Conservation (phyloP, 2,113 vertebrate species). For the Pachyramphus minor region DNA sequence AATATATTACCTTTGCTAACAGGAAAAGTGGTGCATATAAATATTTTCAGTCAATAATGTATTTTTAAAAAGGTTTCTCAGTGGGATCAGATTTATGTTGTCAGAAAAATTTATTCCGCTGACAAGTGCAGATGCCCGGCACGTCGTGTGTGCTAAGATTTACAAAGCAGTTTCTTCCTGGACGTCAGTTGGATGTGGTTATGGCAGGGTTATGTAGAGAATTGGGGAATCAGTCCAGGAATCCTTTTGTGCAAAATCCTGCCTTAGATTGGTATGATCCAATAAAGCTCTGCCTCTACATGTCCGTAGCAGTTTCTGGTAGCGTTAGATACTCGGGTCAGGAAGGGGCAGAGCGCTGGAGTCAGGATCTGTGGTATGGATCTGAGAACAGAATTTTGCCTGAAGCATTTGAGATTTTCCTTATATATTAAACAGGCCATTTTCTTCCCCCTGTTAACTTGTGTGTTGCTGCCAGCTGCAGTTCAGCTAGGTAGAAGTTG, state of each 20-base stretch:
- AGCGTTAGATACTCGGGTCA: not conserved
- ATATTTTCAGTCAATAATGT: slow-evolving; percentile 72
- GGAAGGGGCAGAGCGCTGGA: slow-evolving; percentile 18
- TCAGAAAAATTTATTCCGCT: slow-evolving; percentile 65
- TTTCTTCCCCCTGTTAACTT: not conserved
- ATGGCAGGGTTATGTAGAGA: not conserved
- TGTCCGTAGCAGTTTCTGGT: not conserved
- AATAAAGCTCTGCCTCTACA: slow-evolving; percentile 25
- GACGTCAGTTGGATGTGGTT: slow-evolving; percentile 12
- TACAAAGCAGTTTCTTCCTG: slow-evolving; percentile 58
- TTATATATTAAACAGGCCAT: not conserved
- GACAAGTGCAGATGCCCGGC: slow-evolving; percentile 5
- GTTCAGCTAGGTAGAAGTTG: slow-evolving; percentile 22
- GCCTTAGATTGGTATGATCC: slow-evolving; percentile 23
- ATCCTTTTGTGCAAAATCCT: slow-evolving; percentile 33
- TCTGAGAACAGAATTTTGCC: slow-evolving; percentile 57
- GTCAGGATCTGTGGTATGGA: slow-evolving; percentile 16
- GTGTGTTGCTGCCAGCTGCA: slow-evolving; percentile 47
- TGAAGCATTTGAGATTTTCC: slow-evolving; percentile 42
- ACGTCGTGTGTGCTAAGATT: slow-evolving; percentile 56
- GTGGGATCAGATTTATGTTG: slow-evolving; percentile 69
- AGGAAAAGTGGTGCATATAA: slow-evolving; percentile 72
- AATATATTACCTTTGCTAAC: slow-evolving; percentile 70
- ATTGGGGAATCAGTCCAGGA: not conserved
- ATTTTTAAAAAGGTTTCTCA: slow-evolving; percentile 58